A percentile compares a stretch with the other conserved stretches of the same genome.
These are phyloP conservation scores for Buphagus erythrorhynchus DNA, from an alignment of 2,797 vertebrate species.

Conservation along the genomic window DNA sequence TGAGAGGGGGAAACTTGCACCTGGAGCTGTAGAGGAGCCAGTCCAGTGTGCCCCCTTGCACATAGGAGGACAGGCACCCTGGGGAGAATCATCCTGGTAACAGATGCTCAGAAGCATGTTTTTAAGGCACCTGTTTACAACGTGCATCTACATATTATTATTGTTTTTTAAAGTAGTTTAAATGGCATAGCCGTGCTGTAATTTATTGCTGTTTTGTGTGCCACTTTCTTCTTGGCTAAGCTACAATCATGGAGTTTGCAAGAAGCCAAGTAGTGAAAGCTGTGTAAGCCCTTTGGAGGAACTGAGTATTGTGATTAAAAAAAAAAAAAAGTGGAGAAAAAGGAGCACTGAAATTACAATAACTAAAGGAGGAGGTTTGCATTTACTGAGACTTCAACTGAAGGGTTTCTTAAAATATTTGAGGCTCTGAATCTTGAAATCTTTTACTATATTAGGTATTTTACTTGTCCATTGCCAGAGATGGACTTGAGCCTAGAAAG, in stretches of 20 bases:
- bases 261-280: neutral
- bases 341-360: neutral
- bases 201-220: constrained; percentile 31
- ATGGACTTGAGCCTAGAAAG: neutral
- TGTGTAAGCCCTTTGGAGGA: neutral
- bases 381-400: neutral
- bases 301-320: neutral
- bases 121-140: constrained; percentile 34
- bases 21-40: neutral
- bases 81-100: neutral
- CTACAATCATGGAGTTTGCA: neutral
- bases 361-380: neutral
- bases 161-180: neutral
- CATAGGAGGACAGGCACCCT: neutral
- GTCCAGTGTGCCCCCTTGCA: neutral
- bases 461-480: neutral
- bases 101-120: constrained; percentile 43
- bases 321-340: neutral
- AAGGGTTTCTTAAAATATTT: neutral
- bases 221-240: neutral
- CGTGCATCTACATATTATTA: neutral
- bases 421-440: neutral
- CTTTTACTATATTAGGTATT: neutral
- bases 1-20: neutral
- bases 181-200: constrained; percentile 3